Evolutionary conservation across 2,113 vertebrate genomes (phyloP).

Genomic region (Brachyhypopomus occidentalis): DNA sequence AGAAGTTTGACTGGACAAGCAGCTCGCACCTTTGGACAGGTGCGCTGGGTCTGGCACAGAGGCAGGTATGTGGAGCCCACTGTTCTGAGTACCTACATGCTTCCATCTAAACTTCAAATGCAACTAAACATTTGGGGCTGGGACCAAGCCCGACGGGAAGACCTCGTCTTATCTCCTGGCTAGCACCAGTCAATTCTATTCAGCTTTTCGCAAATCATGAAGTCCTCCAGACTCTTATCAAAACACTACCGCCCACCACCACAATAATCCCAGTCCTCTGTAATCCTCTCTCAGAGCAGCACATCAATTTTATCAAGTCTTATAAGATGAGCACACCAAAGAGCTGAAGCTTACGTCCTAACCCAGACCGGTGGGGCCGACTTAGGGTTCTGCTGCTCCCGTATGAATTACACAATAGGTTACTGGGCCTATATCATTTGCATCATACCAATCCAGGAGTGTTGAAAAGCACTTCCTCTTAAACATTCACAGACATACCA

Average conservation of each 20-base stretch:
- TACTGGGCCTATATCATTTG: constrained; percentile 46
- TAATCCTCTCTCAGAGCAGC: constrained; percentile 48
- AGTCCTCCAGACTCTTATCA: constrained; percentile 38
- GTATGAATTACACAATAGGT: constrained; percentile 57
- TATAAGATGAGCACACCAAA: constrained; percentile 48
- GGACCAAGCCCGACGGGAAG: constrained; percentile 27
- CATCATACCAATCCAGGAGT: constrained; percentile 31
- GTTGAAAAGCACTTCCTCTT: neutral
- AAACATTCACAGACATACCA: constrained; percentile 12
- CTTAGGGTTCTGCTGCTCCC: constrained; percentile 36
- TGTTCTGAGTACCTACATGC: constrained; percentile 26
- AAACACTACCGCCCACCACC: constrained; percentile 24
- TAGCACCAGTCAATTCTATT: too few relatives aligned
- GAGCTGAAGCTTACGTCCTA: constrained; percentile 58
- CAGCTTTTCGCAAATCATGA: constrained; percentile 32
- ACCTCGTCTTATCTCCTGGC: constrained; percentile 25
- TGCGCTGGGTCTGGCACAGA: constrained; percentile 12
- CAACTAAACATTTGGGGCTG: constrained; percentile 30
- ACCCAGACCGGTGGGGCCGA: constrained; percentile 50
- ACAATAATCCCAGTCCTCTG: constrained; percentile 5
- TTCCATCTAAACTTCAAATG: constrained; percentile 34
- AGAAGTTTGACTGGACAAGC: constrained; percentile 53
- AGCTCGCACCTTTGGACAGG: constrained; percentile 32
- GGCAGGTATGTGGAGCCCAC: constrained; percentile 37
- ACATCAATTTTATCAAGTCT: constrained; percentile 51